Conservation (phyloP, 1,140 invertebrate genomes). For the Potamilus streckersoni region DNA sequence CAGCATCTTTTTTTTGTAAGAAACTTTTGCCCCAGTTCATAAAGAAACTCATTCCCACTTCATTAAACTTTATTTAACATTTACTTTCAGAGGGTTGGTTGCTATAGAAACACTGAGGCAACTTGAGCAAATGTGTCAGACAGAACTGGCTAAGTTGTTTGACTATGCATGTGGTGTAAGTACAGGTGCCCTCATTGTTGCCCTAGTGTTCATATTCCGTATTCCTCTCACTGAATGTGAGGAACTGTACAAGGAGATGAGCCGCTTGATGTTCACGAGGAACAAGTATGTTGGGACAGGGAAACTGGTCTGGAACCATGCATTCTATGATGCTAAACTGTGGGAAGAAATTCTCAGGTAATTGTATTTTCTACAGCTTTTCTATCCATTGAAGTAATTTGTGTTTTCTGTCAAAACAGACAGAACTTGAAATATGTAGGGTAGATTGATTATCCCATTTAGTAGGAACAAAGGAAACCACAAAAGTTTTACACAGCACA, state of each 20-base stretch:
- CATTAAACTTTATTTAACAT: constrained; percentile 23
- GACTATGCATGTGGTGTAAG: constrained; percentile 95
- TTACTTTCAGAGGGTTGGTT: constrained; percentile 76
- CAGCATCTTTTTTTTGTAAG: no score
- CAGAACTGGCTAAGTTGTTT: constrained; percentile 76
- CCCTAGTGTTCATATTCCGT: constrained; percentile 65
- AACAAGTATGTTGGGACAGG: constrained; percentile 80
- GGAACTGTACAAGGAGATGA: constrained; percentile 77
- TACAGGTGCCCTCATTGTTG: constrained; percentile 77
- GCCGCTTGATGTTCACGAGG: constrained; percentile 79
- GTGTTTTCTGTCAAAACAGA: no score
- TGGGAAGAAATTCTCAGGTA: constrained; percentile 86
- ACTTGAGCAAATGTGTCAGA: constrained; percentile 74
- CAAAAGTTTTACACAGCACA: constrained; percentile 15
- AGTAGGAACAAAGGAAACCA: neutral
- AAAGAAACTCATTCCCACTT: no score
- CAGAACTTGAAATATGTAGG: no score
- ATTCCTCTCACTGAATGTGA: constrained; percentile 76
- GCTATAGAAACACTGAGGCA: constrained; percentile 84
- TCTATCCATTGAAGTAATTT: no score
- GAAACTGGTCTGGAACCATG: constrained; percentile 85
- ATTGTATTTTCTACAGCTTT: constrained; percentile 22
- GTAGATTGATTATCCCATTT: neutral
- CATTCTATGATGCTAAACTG: constrained; percentile 88
- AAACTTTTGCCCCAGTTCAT: no score